phyloP scores from a whole-genome alignment of 2,113 vertebrate genomes.

The Chlamydotis undulata region DNA sequence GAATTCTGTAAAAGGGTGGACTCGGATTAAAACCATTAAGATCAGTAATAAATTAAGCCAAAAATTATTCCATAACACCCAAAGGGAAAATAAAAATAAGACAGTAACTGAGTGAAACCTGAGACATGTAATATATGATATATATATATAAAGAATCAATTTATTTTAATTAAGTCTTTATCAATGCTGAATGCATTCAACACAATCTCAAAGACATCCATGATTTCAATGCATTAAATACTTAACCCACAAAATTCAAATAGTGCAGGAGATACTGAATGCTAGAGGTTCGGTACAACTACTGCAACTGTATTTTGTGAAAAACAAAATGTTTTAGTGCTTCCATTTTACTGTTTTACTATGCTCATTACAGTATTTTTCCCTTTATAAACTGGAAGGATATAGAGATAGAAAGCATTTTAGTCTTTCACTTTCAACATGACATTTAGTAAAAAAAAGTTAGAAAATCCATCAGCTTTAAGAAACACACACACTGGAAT shows the following conservation, averaged over 20 bases:
- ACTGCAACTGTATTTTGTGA: background rate
- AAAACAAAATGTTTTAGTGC: background rate
- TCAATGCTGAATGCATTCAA: conserved; percentile 11
- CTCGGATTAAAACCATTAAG: background rate
- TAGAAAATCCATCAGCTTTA: conserved; percentile 32
- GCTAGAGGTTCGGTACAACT: background rate
- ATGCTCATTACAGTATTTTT: background rate
- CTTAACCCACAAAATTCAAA: conserved; percentile 21
- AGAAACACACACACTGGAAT: background rate
- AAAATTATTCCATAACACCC: background rate
- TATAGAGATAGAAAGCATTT: background rate
- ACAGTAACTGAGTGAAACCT: background rate
- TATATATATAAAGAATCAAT: conserved; percentile 37
- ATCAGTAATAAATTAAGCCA: background rate
- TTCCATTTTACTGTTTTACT: conserved; percentile 14
- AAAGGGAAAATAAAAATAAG: background rate
- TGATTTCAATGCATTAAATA: conserved; percentile 34
- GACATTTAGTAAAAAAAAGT: conserved; percentile 35
- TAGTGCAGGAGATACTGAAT: conserved; percentile 27
- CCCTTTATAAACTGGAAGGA: conserved; percentile 34
- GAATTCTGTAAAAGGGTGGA: background rate
- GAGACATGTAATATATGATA: background rate
- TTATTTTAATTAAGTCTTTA: conserved; percentile 51
- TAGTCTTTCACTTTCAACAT: background rate
- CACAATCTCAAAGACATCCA: conserved; percentile 13